A percentile compares a stretch with the other conserved stretches of the same genome.
These are phyloP conservation scores for Laothoe populi DNA, from an alignment of 2,888 invertebrate genomes.

Conservation along the genomic window DNA sequence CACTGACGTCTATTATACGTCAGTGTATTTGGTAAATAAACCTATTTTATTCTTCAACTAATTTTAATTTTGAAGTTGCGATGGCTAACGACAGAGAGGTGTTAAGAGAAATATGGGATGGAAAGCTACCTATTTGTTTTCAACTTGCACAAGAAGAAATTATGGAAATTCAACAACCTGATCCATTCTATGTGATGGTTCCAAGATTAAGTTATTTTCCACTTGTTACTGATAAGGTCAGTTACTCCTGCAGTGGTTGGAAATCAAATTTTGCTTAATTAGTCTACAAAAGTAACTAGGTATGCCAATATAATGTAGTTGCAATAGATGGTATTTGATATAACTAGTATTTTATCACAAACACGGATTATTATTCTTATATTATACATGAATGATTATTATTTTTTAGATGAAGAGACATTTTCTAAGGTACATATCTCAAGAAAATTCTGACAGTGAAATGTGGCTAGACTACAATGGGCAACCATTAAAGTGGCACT, in stretches of 20 bases:
- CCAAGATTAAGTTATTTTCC: constrained; percentile 97
- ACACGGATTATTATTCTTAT: too few species aligned
- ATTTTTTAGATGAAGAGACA: constrained; percentile 91
- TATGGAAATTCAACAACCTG: constrained; percentile 94
- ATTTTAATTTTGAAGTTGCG: not conserved
- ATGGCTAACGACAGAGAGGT: constrained; percentile 99
- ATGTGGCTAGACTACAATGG: constrained; percentile 98
- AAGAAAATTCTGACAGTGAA: constrained; percentile 92
- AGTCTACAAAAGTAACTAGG: too few species aligned
- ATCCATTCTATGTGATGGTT: constrained; percentile 96
- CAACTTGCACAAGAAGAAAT: constrained; percentile 95
- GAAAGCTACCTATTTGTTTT: constrained; percentile 97
- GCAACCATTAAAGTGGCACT: constrained; percentile 95
- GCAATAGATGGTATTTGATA: too few species aligned
- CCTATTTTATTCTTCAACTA: too few species aligned
- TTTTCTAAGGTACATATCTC: constrained; percentile 92
- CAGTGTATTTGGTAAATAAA: too few species aligned
- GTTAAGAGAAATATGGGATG: constrained; percentile 97
- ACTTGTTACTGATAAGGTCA: constrained; percentile 96
- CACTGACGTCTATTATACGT: too few species aligned
- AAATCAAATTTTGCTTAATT: not conserved
- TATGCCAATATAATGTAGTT: too few species aligned
- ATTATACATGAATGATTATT: not conserved
- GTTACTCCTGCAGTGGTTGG: constrained; percentile 6
- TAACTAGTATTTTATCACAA: too few species aligned